These are phyloP conservation scores for Caenorhabditis virilis DNA, from an alignment of 2,888 invertebrate species.

Conservation along the genomic window DNA sequence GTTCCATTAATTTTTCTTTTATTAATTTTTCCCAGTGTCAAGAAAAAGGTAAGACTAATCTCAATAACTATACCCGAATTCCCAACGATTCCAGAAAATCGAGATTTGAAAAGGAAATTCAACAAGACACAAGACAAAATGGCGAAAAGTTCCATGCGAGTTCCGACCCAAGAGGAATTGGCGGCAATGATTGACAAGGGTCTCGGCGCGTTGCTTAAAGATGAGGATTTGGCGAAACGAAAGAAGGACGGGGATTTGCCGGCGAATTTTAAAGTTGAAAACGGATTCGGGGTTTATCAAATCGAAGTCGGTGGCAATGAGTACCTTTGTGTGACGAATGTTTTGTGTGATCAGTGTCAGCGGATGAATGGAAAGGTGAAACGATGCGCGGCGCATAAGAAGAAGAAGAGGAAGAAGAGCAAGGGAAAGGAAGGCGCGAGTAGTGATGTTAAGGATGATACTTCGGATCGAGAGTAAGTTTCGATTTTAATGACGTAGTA, in stretches of 20 bases:
- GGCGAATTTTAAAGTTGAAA: conserved; percentile 17
- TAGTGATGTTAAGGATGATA: conserved; percentile 28
- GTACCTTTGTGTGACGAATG: conserved; percentile 26
- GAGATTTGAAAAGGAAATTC: too few relatives aligned
- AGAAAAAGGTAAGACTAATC: too few relatives aligned
- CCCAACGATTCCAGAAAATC: too few relatives aligned
- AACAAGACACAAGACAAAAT: too few relatives aligned
- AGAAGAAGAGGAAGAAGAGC: conserved; percentile 13
- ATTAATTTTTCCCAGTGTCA: too few relatives aligned
- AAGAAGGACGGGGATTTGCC: conserved; percentile 17
- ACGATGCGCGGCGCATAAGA: conserved; percentile 25
- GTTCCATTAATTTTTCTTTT: too few relatives aligned
- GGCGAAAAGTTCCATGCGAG: too few relatives aligned
- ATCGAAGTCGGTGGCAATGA: conserved; percentile 14
- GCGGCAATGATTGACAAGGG: conserved; percentile 10
- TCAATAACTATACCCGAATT: too few relatives aligned
- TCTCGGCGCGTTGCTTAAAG: conserved; percentile 12
- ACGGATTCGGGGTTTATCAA: conserved; percentile 25
- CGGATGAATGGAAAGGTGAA: conserved; percentile 24
- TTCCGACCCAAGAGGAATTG: conserved; percentile 1
- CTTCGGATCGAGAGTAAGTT: conserved; percentile 28
- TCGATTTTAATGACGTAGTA: neutral
- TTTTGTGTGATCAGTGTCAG: conserved; percentile 26
- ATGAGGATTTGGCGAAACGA: conserved; percentile 7
- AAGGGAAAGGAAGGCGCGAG: too few relatives aligned